Evolutionary conservation across 2,113 vertebrate species (phyloP).

Genomic region (Colinus virginianus): DNA sequence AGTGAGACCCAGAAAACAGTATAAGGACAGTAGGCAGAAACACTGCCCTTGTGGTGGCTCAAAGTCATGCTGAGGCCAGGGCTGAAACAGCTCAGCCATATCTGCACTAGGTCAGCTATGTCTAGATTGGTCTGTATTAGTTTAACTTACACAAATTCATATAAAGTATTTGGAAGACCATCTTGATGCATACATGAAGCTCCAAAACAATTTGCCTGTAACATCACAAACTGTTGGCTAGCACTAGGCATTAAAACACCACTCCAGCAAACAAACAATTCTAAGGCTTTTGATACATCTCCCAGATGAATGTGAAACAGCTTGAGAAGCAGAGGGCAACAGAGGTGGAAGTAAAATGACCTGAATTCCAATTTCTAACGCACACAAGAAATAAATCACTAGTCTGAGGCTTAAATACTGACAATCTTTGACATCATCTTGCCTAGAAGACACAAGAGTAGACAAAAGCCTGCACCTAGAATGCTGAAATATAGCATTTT

Average conservation of each 20-base stretch:
- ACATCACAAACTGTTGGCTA: neutral
- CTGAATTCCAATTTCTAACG: neutral
- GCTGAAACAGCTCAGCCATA: neutral
- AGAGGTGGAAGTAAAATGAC: neutral
- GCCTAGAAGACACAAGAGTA: neutral
- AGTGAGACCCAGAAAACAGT: neutral
- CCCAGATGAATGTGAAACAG: neutral
- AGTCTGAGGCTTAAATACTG: neutral
- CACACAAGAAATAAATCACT: neutral
- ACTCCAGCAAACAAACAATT: neutral
- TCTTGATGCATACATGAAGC: neutral
- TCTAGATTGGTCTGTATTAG: neutral
- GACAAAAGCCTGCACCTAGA: neutral
- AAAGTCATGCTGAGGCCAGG: rapidly evolving
- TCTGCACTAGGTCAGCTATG: neutral
- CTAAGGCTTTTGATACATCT: neutral
- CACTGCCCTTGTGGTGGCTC: neutral
- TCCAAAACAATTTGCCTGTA: neutral
- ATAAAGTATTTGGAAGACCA: neutral
- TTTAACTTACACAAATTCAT: neutral
- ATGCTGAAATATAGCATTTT: neutral
- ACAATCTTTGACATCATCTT: neutral
- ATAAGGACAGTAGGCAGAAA: neutral
- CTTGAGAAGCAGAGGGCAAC: neutral
- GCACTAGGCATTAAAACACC: neutral